These are phyloP conservation scores for Hypotaenidia okinawae DNA, from an alignment of 2,797 vertebrate species.

Conservation along the genomic window DNA sequence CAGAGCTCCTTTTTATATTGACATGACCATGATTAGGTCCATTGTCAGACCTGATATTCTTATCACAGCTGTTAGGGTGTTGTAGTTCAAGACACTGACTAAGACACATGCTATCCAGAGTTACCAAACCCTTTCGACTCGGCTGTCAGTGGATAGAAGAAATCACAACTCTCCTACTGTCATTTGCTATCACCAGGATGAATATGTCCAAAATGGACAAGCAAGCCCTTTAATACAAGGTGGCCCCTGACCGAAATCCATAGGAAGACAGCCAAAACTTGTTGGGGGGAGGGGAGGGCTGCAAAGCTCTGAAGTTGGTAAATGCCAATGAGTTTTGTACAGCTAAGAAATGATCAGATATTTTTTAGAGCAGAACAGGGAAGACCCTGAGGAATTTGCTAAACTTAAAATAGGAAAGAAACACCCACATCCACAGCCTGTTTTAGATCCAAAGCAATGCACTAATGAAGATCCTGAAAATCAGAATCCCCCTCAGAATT, in stretches of 20 bases:
- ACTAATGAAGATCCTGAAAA: constrained; percentile 30
- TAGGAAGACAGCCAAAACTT: neutral
- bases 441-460: constrained; percentile 12
- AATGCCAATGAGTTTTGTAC: neutral
- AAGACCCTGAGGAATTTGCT: constrained; percentile 34
- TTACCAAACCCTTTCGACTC: neutral
- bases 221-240: rapidly evolving
- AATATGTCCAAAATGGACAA: neutral
- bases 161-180: neutral
- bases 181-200: neutral
- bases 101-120: neutral
- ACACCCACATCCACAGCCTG: constrained; percentile 3
- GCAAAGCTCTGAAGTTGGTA: neutral
- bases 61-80: neutral
- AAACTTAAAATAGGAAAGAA: constrained; percentile 15
- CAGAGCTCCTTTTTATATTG: neutral
- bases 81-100: neutral
- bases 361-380: constrained; percentile 6
- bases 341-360: neutral
- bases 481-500: constrained; percentile 35
- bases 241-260: neutral
- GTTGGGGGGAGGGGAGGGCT: neutral
- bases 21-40: neutral
- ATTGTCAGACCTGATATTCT: neutral
- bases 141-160: neutral